Conservation (phyloP, 2,888 invertebrate species). For the Drosophila suboccidentalis region DNA sequence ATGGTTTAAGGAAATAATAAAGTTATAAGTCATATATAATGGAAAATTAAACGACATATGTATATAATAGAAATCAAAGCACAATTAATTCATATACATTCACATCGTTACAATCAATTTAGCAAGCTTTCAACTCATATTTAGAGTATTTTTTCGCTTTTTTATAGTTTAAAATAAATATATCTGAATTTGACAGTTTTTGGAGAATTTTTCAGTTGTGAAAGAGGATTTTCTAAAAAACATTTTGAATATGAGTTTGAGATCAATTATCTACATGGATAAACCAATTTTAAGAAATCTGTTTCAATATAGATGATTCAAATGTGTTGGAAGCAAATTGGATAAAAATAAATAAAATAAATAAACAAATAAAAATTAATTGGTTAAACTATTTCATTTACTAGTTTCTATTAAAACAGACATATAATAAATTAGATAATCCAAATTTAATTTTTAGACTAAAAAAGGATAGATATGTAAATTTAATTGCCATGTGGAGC, state of each 20-base stretch:
- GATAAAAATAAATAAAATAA: not conserved
- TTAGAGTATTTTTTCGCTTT: not conserved
- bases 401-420: too few species aligned
- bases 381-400: not conserved
- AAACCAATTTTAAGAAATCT: too few species aligned
- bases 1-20: not conserved
- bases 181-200: not conserved
- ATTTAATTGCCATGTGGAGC: too few species aligned
- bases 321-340: not conserved
- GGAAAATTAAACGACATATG: not conserved
- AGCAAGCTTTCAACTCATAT: too few species aligned
- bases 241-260: not conserved
- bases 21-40: not conserved
- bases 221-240: not conserved
- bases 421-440: too few species aligned
- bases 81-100: too few species aligned
- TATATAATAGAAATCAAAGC: not conserved
- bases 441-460: too few species aligned
- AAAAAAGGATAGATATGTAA: too few species aligned
- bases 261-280: too few species aligned
- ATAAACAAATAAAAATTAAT: too few species aligned
- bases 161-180: not conserved
- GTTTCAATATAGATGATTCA: too few species aligned
- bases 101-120: too few species aligned
- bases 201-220: not conserved